Evolutionary conservation across 1,140 invertebrate species (phyloP), one percentile per base, ranked within the genome.

Genomic region (Saccostrea cuccullata): DNA sequence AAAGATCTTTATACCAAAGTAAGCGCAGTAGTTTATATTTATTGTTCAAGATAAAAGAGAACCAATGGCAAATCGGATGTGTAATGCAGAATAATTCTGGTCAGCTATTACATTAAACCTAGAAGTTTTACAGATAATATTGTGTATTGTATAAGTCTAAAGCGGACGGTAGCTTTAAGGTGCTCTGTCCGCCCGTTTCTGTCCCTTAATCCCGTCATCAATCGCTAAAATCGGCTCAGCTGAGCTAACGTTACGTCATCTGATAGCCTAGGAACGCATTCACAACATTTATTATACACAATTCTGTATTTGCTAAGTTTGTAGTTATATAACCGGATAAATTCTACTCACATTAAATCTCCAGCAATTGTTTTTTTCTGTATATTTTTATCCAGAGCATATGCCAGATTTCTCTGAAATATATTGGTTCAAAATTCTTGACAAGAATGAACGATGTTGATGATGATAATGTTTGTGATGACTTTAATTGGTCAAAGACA

Each of bases 91-190:
- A 17, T 47, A 47, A 20, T 64, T n/a, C 58, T 64, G 58, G 17
- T 64, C 58, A 77, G 70, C 13, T 23, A 77, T 77, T 36, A 77
- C 30, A 30, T 13, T 73, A 73, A 73, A 73, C 13, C 23, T 13
- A 26, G 67, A 73, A 17, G 13, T 17, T 64, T 23, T 26, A 12
- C 23, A 15, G 70, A 26, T 77, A 12, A 30, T 73, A 73, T 30
- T 73, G 60, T 67, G 23, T 67, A 20, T 67, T 67, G 60, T 67
- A 67, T 67, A 67, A 67, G 60, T n/a, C 60, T 67, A 67, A 67
- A 36, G 30, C 30, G 30, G 30, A 36, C 30, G 30, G 30, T 36
- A 36, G 30, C 30, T 8, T 23, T 67, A 30, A 12, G 26, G 23
- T 11, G 6, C 23, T 30, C 26, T 77, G 26, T 77, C 70, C 70